Evolutionary conservation across 2,888 invertebrate genomes (phyloP).

Genomic region (Ophraella communa): DNA sequence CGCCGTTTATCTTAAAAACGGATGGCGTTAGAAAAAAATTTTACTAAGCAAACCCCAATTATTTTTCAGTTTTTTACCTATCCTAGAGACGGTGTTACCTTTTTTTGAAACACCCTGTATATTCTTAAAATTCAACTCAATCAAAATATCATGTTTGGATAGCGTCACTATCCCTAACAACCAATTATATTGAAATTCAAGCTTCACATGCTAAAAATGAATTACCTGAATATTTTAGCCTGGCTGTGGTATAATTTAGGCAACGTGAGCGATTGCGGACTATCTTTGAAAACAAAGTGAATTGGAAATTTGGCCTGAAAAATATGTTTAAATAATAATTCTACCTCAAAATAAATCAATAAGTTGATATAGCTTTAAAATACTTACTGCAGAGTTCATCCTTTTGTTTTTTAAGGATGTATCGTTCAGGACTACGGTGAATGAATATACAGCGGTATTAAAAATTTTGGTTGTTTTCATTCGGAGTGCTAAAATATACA

Average conservation of each 20-base stretch:
- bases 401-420: slow-evolving; percentile 55
- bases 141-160: too few species aligned
- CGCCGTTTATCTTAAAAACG: too few species aligned
- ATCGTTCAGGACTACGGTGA: slow-evolving; percentile 64
- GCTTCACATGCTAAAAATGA: slow-evolving; percentile 8
- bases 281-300: slow-evolving; percentile 38
- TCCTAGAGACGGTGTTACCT: too few species aligned
- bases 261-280: slow-evolving; percentile 35
- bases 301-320: slow-evolving; percentile 45
- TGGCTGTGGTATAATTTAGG: slow-evolving; percentile 41
- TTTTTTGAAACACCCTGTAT: too few species aligned
- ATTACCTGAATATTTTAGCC: slow-evolving; percentile 49
- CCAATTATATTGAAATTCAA: not conserved
- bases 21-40: too few species aligned
- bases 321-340: too few species aligned
- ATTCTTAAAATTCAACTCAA: too few species aligned
- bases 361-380: not conserved
- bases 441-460: slow-evolving; percentile 60
- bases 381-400: slow-evolving; percentile 42
- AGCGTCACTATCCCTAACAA: not conserved
- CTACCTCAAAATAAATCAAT: too few species aligned
- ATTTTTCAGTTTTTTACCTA: too few species aligned
- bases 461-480: slow-evolving; percentile 47
- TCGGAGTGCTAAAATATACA: slow-evolving; percentile 48
- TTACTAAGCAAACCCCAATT: too few species aligned